Percentiles rank a stretch among this genome's conserved stretches.
Evolutionary conservation across 2,888 invertebrate genomes (phyloP).

Genomic region (Macrosiphum euphorbiae): DNA sequence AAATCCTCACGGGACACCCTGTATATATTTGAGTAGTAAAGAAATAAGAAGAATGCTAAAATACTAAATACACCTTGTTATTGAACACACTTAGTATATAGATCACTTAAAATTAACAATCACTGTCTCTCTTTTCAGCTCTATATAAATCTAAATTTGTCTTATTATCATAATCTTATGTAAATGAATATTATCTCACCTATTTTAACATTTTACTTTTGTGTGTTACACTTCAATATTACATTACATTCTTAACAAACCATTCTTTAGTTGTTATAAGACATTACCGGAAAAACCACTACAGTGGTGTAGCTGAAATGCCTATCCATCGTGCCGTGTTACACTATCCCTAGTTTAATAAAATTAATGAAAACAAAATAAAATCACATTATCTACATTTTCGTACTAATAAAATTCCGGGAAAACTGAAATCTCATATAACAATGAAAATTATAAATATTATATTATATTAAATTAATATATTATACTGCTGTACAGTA

Average conservation of each 20-base stretch:
- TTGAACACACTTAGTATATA: neutral
- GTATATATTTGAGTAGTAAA: neutral
- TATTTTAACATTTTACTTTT: neutral
- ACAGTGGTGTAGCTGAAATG: neutral
- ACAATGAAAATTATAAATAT: neutral
- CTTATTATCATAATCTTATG: neutral
- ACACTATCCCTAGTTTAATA: neutral
- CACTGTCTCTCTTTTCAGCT: neutral
- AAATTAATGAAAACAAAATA: neutral
- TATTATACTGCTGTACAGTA: neutral
- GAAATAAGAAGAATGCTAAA: neutral
- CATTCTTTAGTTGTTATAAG: neutral
- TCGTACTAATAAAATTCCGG: neutral
- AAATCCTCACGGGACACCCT: too few relatives aligned
- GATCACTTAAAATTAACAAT: neutral
- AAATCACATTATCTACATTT: neutral
- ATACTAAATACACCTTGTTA: too few relatives aligned
- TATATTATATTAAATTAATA: neutral
- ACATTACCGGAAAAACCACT: neutral
- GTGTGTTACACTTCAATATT: neutral
- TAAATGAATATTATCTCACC: neutral
- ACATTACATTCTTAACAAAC: neutral
- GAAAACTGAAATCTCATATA: neutral
- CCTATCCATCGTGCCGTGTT: neutral
- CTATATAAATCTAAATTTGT: neutral